Percentiles rank a stretch among this genome's conserved stretches.
phyloP scores from a whole-genome alignment of 1,140 invertebrate species.

The Sarcophaga bullata region DNA sequence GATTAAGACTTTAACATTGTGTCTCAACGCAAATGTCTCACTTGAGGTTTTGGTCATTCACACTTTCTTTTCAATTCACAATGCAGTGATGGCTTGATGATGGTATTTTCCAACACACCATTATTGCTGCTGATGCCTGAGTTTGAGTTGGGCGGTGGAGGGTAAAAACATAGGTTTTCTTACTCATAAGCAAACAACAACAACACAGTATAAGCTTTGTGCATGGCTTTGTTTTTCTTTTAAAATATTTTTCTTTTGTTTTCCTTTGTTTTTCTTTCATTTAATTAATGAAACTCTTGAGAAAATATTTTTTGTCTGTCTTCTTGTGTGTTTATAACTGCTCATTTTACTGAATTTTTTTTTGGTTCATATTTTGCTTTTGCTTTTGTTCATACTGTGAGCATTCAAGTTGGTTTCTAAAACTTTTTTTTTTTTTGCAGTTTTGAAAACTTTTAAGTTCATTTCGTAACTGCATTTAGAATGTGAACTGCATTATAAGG shows the following conservation, averaged over 20 bases:
- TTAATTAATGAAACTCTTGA: slow-evolving; percentile 11
- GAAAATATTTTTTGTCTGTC: background rate
- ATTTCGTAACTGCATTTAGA: too few relatives aligned
- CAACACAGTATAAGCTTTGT: background rate
- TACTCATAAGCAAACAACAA: slow-evolving; percentile 2
- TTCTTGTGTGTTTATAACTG: background rate
- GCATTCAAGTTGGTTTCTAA: background rate
- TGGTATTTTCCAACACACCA: too few relatives aligned
- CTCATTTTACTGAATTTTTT: background rate
- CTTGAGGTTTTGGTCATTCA: slow-evolving; percentile 34
- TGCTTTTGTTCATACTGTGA: background rate
- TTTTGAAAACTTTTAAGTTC: too few relatives aligned
- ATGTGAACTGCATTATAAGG: too few relatives aligned
- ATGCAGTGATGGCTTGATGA: background rate
- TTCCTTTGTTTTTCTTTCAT: background rate
- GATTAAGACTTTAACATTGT: slow-evolving; percentile 17
- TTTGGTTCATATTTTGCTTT: background rate
- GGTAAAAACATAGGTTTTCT: background rate
- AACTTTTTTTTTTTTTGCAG: too few relatives aligned
- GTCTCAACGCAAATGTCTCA: background rate
- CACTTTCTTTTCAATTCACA: slow-evolving; percentile 25
- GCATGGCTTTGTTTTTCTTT: background rate
- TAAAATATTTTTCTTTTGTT: background rate
- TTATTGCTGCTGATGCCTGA: background rate
- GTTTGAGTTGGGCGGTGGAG: background rate